Evolutionary conservation across 2,113 vertebrate genomes (phyloP).

Genomic region (Onychorhynchus coronatus): DNA sequence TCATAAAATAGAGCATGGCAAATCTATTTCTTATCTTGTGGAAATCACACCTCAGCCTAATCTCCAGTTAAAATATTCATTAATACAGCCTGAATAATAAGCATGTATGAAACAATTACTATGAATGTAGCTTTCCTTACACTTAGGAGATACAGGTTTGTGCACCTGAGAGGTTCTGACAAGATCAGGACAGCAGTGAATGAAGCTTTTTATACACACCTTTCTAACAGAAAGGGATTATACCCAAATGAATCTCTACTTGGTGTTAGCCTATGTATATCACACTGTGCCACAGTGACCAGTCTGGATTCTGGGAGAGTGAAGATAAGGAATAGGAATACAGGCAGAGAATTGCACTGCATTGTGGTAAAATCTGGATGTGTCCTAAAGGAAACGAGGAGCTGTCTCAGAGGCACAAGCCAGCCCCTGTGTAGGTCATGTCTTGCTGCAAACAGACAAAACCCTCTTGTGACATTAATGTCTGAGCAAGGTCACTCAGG

Average conservation of each 20-base stretch:
- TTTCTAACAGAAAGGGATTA: conserved; percentile 27
- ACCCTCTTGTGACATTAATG: not conserved
- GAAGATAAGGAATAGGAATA: conserved; percentile 12
- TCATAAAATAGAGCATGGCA: not conserved
- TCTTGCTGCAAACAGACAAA: not conserved
- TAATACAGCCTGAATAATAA: conserved; percentile 27
- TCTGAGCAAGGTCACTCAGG: not conserved
- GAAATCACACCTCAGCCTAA: conserved; percentile 33
- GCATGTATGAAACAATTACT: not conserved
- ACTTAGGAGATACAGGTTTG: not conserved
- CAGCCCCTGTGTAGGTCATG: not conserved
- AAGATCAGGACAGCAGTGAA: conserved; percentile 13
- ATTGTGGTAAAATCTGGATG: not conserved
- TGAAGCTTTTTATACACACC: not conserved
- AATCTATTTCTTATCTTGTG: conserved; percentile 30
- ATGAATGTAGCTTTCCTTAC: not conserved
- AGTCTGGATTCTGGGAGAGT: not conserved
- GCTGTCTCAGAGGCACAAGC: not conserved
- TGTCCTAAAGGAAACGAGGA: not conserved
- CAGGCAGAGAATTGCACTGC: not conserved
- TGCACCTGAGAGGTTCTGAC: conserved; percentile 10
- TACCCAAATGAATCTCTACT: not conserved
- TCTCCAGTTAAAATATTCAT: conserved; percentile 50
- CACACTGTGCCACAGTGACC: not conserved
- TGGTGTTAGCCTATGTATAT: not conserved